Evolutionary conservation across 1,140 invertebrate genomes (phyloP).

Genomic region (Notospermus geniculatus): DNA sequence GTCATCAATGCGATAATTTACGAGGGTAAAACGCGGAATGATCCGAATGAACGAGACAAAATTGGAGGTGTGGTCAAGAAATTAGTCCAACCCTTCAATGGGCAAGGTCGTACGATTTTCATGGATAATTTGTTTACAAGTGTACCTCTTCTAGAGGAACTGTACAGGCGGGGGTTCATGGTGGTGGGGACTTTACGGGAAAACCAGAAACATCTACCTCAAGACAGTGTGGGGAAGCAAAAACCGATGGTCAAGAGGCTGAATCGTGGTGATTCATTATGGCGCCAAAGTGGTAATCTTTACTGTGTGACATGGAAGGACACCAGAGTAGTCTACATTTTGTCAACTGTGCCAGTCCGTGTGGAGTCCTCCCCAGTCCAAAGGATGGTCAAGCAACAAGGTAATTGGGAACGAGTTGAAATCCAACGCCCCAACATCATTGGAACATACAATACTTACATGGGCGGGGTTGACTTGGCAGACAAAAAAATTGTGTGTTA

Average conservation of each 20-base stretch:
- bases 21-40: background rate
- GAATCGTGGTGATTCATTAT: background rate
- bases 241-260: background rate
- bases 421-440: background rate
- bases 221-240: background rate
- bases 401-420: background rate
- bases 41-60: background rate
- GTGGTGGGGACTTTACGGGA: background rate
- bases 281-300: background rate
- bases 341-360: background rate
- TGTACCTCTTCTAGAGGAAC: background rate
- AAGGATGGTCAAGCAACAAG: background rate
- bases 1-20: background rate
- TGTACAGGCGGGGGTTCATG: background rate
- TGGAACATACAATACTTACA: background rate
- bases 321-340: constrained; percentile 1
- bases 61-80: background rate
- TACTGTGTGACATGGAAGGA: constrained; percentile 1
- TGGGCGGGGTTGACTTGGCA: constrained; percentile 1
- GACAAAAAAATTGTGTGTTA: constrained; percentile 3
- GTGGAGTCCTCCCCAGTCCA: background rate
- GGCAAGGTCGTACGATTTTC: background rate
- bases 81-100: background rate
- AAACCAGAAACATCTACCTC: background rate
- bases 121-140: constrained; percentile 1